Base-by-base conservation (phyloP, 2,888 invertebrate species). In the Pocota personata region DNA sequence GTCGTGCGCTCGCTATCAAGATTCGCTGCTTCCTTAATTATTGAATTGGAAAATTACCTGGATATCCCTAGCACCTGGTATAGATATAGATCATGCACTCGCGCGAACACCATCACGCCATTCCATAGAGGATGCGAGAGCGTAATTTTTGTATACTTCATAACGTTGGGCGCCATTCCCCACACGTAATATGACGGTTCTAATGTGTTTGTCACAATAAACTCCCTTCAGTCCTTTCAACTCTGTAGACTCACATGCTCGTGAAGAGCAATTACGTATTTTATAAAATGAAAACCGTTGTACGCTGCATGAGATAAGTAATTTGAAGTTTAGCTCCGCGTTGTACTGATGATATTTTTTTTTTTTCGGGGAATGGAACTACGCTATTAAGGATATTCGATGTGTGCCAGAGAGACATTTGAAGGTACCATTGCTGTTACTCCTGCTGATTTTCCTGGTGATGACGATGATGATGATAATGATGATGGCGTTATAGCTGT, bases 221-320 rank as follows among this genome's bases (percentile, higher is more conserved):
- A 19, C 32, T 57, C 8, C 30, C 30, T 16, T 16, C 32, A 12
- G 27, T 43, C n/a, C 32, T 27, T n/a, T 3, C 5, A 32, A 5
- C n/a, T 55, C 40, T 10, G 10, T 12, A 30, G 10, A 14, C 16
- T 8, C 35, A 12, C 43, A 35, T 30, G 21, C 60, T 67, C 69
- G 62, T 69, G 43, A 19, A 40, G 48, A 57, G 62, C 77, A 82
- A 82, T 82, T 72, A 82, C 37, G 72, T 66, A 71, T 57, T 77
- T 72, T 77, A n/a, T n/a, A 48, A 77, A 82, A 71, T 66, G 57
- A 77, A 71, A 69, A 57, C 57, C 62, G 67, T n/a, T 57, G 43
- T 46, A 46, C 76, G 16, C 77, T 43, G 66, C 77, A 72, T 77
- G 77, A 58, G 82, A 66, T 77, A 78, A 82, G 77, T 78, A 82